phyloP scores from a whole-genome alignment of 1,140 invertebrate genomes.

The Heliconius himera region DNA sequence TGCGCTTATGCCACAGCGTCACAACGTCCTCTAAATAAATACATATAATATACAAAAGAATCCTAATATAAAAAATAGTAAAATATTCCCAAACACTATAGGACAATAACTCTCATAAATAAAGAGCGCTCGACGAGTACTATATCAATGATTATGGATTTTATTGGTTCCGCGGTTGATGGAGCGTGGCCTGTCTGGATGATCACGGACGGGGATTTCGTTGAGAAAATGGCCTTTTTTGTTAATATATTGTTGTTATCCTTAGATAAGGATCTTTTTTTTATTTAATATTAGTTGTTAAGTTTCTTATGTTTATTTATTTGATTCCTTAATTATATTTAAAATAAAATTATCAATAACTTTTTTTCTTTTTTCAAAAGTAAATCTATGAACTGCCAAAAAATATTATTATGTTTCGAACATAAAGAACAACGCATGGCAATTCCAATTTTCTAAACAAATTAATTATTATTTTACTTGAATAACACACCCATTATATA shows the following conservation, averaged over 20 bases:
- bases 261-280: conserved; percentile 15
- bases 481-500: background rate
- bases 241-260: conserved; percentile 46
- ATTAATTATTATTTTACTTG: background rate
- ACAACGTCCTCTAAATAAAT: no score
- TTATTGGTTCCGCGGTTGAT: conserved; percentile 60
- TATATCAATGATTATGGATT: conserved; percentile 57
- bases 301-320: background rate
- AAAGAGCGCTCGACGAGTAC: conserved; percentile 36
- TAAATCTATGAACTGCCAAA: background rate
- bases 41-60: background rate
- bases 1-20: no score
- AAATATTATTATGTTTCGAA: background rate
- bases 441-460: background rate
- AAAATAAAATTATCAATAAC: no score
- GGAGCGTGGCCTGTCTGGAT: conserved; percentile 51
- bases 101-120: conserved; percentile 32
- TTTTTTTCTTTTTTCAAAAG: no score
- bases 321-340: no score
- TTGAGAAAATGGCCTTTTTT: conserved; percentile 65
- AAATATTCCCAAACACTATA: conserved; percentile 22
- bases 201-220: conserved; percentile 52
- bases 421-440: background rate
- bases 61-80: background rate
- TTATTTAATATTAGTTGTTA: background rate